Conservation (phyloP, 1,140 invertebrate genomes). For the Macrotrachela quadricornifera region DNA sequence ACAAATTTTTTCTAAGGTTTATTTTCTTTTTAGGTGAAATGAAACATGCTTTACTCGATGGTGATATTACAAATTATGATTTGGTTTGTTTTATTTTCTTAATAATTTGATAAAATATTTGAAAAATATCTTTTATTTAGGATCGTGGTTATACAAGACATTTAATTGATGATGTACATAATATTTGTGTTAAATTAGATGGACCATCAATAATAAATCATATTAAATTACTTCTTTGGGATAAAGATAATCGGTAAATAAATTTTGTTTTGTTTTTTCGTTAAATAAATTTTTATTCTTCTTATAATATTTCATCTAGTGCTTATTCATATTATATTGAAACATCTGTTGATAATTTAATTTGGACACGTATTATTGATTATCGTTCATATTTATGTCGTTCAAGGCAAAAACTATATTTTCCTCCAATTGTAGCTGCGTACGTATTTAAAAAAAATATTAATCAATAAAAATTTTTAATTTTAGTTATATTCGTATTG, state of each 20-base stretch:
- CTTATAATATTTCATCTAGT: constrained; percentile 9
- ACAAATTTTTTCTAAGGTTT: too few species aligned
- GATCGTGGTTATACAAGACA: too few species aligned
- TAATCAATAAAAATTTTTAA: constrained; percentile 5
- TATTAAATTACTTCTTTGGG: constrained; percentile 74
- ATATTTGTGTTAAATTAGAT: constrained; percentile 44
- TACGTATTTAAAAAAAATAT: constrained; percentile 9
- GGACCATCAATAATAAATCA: constrained; percentile 76
- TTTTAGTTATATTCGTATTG: constrained; percentile 53
- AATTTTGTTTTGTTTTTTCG: too few species aligned
- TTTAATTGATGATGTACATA: constrained; percentile 6
- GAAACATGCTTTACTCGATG: constrained; percentile 59
- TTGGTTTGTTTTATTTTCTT: constrained; percentile 71
- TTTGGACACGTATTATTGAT: constrained; percentile 78
- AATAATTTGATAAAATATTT: too few species aligned
- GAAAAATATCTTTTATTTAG: too few species aligned
- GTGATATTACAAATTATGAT: constrained; percentile 62
- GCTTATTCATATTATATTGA: constrained; percentile 92
- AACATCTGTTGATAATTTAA: constrained; percentile 78
- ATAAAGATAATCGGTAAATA: constrained; percentile 55
- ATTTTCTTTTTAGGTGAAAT: constrained; percentile 39
- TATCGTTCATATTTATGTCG: constrained; percentile 71
- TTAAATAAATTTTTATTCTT: background rate
- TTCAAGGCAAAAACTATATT: constrained; percentile 86
- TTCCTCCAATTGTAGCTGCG: constrained; percentile 57